Evolutionary conservation across 2,113 vertebrate species (phyloP).

Genomic region (Tragelaphus scriptus): DNA sequence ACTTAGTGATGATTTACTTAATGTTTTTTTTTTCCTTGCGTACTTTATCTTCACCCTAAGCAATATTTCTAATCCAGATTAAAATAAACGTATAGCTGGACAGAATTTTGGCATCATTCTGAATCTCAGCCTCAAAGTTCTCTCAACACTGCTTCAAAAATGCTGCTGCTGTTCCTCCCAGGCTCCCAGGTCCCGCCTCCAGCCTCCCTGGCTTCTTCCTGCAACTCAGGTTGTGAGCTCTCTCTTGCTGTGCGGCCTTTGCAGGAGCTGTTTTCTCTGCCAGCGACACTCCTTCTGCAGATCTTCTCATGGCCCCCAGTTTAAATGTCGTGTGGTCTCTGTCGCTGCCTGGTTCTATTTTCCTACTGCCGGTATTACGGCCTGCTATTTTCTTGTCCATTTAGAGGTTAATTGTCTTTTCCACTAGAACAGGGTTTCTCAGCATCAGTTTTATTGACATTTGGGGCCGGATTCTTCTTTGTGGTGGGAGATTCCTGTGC

Average conservation of each 20-base stretch:
- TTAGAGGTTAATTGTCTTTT: background rate
- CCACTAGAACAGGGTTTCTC: background rate
- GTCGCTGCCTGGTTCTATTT: background rate
- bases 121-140: background rate
- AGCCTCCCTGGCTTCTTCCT: background rate
- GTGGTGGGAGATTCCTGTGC: background rate
- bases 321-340: background rate
- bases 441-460: background rate
- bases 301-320: background rate
- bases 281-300: background rate
- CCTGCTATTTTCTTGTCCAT: background rate
- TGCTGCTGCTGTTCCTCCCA: too few relatives aligned
- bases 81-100: background rate
- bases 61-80: background rate
- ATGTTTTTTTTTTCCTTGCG: background rate
- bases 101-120: background rate
- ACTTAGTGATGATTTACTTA: too few relatives aligned
- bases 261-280: background rate
- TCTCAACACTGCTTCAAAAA: background rate
- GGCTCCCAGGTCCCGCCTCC: background rate
- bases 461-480: background rate
- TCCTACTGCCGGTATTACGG: background rate
- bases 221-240: too few relatives aligned
- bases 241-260: rapidly evolving
- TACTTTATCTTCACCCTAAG: background rate